Base-by-base conservation (phyloP, 1,140 invertebrate species). In the Pararge aegeria region DNA sequence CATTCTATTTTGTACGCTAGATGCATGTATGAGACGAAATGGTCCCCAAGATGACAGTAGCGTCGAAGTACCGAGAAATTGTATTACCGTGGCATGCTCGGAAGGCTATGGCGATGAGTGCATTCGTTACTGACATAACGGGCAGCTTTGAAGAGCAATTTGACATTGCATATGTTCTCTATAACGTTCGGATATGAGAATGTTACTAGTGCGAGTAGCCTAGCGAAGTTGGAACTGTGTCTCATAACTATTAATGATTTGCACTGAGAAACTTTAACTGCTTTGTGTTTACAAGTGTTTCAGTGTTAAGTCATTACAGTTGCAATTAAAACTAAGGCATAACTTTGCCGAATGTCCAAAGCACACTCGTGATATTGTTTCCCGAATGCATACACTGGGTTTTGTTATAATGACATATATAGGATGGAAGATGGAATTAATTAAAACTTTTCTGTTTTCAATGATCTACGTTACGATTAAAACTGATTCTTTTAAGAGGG, bases 21-120 rank as follows among this genome's bases (percentile, higher is more conserved):
- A 71, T 75, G 73, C 70, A 73, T 70, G 70, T 78, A 83, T 83
- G 83, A 79, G 73, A 58, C 73, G 60, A 83, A 87, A 85, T 87
- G 78, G 84, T 76, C 68, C 84, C 79, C 82, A 78, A 82, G 82
- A 79, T 72, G 75, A 76, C 75, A 78, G 75, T 84, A 71, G 58
- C 68, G 59, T 64, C 56, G 69, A 63, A 74, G 79, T 61, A 70
- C 61, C 61, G 66, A 70, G 68, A 85, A 87, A 87, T 87, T 84
- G 82, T 80, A 84, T 87, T 87, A 84, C 79, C 63, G 70, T 60
- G 57, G 64, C 64, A 66, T 74, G 70, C 66, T 77, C 57, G 67
- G 70, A 61, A 72, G 54, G 69, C 72, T 50, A 70, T 66, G 52
- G 61, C 75, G 72, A 84, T 72, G 73, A 83, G 81, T 87, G 80